Evolutionary conservation across 2,113 vertebrate genomes (phyloP).

Genomic region (Chloropsis hardwickii): DNA sequence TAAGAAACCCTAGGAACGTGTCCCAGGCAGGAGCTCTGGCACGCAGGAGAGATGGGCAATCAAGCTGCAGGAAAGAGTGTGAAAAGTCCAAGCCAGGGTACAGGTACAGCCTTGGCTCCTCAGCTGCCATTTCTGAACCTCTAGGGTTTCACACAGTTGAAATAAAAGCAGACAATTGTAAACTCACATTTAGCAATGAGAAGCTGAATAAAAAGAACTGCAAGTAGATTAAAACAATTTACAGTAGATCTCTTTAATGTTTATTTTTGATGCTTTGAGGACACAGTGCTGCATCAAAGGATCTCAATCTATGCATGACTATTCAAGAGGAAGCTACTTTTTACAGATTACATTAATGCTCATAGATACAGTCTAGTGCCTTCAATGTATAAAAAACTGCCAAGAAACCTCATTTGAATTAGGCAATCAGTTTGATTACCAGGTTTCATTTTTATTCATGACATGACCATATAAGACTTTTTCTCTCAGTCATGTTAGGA

Average conservation of each 20-base stretch:
- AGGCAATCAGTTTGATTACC: not conserved
- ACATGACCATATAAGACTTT: not conserved
- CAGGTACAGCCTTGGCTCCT: not conserved
- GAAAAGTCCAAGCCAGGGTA: not conserved
- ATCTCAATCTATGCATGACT: not conserved
- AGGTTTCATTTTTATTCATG: not conserved
- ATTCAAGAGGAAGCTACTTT: conserved; percentile 15
- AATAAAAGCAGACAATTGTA: not conserved
- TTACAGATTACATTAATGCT: not conserved
- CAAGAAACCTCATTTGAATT: not conserved
- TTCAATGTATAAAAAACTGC: not conserved
- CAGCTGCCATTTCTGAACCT: not conserved
- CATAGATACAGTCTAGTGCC: not conserved
- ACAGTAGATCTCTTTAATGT: not conserved
- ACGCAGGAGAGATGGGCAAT: not conserved
- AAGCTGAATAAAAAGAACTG: not conserved
- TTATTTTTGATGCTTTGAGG: not conserved
- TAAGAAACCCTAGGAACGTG: not conserved
- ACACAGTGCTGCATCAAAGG: not conserved
- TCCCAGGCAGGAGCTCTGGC: not conserved
- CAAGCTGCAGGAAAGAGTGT: not conserved
- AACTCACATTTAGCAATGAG: not conserved
- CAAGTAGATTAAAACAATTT: not conserved
- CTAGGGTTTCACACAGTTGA: not conserved
- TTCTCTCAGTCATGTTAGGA: not conserved